phyloP scores from a whole-genome alignment of 2,113 vertebrate genomes.

The Muntiacus muntjak region DNA sequence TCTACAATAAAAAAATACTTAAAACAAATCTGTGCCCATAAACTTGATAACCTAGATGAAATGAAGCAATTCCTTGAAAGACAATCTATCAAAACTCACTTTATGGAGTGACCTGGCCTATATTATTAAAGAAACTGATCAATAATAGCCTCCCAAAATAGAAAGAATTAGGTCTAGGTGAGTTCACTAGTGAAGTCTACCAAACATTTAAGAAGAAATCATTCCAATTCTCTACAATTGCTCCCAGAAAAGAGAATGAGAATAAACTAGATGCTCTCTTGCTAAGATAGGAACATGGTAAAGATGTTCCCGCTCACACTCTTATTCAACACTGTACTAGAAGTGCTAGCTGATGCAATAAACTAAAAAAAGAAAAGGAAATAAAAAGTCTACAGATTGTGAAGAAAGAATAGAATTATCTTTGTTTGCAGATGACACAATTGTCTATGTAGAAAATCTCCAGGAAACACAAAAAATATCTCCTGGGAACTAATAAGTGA shows the following conservation, averaged over 20 bases:
- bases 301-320: neutral
- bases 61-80: neutral
- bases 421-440: neutral
- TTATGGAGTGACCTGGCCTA: neutral
- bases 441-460: neutral
- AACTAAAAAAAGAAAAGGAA: neutral
- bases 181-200: neutral
- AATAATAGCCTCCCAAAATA: neutral
- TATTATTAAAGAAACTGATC: neutral
- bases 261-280: neutral
- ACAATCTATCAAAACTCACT: neutral
- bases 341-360: neutral
- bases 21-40: neutral
- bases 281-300: neutral
- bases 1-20: neutral
- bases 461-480: neutral
- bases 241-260: neutral
- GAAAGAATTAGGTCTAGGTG: neutral
- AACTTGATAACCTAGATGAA: neutral
- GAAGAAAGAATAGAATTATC: neutral
- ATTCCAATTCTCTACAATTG: neutral
- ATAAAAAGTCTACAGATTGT: neutral
- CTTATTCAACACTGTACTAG: neutral
- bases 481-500: neutral
- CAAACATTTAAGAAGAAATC: neutral